These are phyloP conservation scores for Gambusia holbrooki DNA, from an alignment of 2,113 vertebrate genomes.

Conservation along the genomic window DNA sequence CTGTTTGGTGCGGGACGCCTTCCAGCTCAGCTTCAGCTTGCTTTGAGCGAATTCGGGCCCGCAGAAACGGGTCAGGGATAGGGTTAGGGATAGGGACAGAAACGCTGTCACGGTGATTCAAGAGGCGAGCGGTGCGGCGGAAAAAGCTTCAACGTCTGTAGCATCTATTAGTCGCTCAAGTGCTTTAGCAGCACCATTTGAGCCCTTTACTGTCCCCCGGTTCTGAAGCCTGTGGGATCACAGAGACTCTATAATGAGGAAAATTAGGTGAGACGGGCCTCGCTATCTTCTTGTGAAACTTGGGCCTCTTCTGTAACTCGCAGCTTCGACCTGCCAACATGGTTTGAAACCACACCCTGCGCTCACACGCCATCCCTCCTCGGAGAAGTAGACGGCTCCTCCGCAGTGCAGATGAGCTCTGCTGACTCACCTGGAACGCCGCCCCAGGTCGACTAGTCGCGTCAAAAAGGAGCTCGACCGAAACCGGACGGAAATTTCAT, in stretches of 20 bases:
- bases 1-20: conserved; percentile 42
- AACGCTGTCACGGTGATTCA: conserved; percentile 29
- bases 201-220: conserved; percentile 26
- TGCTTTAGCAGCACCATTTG: conserved; percentile 61
- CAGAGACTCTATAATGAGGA: conserved; percentile 50
- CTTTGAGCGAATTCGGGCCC: conserved; percentile 31
- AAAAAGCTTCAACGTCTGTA: conserved; percentile 49
- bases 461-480: conserved; percentile 50
- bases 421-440: conserved; percentile 26
- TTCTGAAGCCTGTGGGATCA: conserved; percentile 31
- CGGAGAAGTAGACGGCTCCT: conserved; percentile 21
- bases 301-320: conserved; percentile 41
- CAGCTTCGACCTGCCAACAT: conserved; percentile 25
- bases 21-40: conserved; percentile 19
- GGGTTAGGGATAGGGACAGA: background rate
- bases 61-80: background rate
- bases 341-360: conserved; percentile 27
- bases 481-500: conserved; percentile 66
- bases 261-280: conserved; percentile 52
- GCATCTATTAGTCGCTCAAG: conserved; percentile 64
- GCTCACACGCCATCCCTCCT: conserved; percentile 14
- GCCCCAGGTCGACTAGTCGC: conserved; percentile 16
- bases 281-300: conserved; percentile 45
- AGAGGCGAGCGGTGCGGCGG: conserved; percentile 35
- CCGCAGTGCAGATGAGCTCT: conserved; percentile 35